Evolutionary conservation across 2,113 vertebrate genomes (phyloP), one percentile per base, ranked within the genome.

Genomic region (Apistogramma diplotaenia): DNA sequence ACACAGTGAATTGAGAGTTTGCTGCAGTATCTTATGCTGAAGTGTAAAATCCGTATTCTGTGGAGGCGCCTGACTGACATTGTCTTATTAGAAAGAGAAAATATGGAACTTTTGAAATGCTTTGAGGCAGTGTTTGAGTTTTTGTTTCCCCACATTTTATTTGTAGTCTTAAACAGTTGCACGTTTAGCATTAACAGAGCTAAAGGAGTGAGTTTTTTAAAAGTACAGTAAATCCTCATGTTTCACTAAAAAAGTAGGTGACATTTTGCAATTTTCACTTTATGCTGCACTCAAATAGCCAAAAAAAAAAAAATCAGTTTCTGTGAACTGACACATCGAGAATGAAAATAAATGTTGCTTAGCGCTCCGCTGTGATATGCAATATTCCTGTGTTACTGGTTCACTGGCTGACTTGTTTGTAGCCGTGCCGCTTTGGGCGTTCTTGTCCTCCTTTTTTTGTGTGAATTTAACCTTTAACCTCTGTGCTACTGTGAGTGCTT

Each of bases 281-380:
- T 8, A n/a, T 37, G 6, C 31, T 21, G 37, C 61, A 65, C 61
- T 37, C 37, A 65, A 65, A 18, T 46, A 67, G 37, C 61, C 37
- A 11, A 27, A 46, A 46, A 1, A 46, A 1, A 31, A 33, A 1
- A 16, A 0, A 13, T 46, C 37, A 46, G 15, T 67, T 0, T 19
- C 23, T 67, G 62, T 49, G 25, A 25, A 16, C 25, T 70, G 62
- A 70, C 25, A 29, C 23, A 29, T 49, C 15, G 23, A 70, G 40
- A 12, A 49, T 49, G 62, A 70, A 70, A 70, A 29, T 70, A 29
- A 25, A 70, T 49, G 25, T 70, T 4, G 25, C 9, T 49, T 49
- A 67, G 62, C 16, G 12, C 62, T 2, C 25, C 25, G 19, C 43
- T 29, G 65, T 29, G 43, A 29, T 29, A 40, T 46, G 37, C 49